Evolutionary conservation across 2,797 vertebrate genomes (phyloP).

Genomic region (Pseudomugil gertrudae): DNA sequence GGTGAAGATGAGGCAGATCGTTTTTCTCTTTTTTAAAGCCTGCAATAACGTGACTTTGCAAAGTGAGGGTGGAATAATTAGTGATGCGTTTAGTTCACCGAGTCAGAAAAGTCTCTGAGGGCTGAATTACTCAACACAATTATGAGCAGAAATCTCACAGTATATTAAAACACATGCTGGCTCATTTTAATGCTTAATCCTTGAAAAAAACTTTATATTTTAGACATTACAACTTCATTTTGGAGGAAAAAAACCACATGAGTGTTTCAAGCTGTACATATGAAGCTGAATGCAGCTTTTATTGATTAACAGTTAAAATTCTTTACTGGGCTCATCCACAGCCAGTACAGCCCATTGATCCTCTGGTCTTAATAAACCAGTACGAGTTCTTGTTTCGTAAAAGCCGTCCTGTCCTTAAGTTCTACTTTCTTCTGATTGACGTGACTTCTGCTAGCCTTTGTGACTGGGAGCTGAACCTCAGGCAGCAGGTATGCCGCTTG

Average conservation of each 20-base stretch:
- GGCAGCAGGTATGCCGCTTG: too few relatives aligned
- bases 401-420: background rate
- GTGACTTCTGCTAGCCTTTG: background rate
- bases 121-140: slow-evolving; percentile 31
- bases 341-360: background rate
- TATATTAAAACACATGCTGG: background rate
- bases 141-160: slow-evolving; percentile 11
- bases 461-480: background rate
- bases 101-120: slow-evolving; percentile 9
- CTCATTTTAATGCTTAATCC: too few relatives aligned
- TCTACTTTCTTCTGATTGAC: background rate
- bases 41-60: background rate
- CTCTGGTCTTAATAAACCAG: background rate
- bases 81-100: slow-evolving; percentile 4
- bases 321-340: background rate
- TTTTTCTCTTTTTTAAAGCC: slow-evolving; percentile 18
- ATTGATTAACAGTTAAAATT: background rate
- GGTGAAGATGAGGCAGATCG: slow-evolving; percentile 17
- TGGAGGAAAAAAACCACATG: too few relatives aligned
- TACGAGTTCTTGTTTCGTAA: background rate
- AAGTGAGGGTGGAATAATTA: slow-evolving; percentile 36
- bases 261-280: background rate
- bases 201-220: background rate
- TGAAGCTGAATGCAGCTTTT: background rate
- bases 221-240: too few relatives aligned